A percentile compares a stretch with the other conserved stretches of the same genome.
These are phyloP conservation scores for Sylvilagus bachmani DNA, from an alignment of 2,113 vertebrate genomes.

Conservation along the genomic window DNA sequence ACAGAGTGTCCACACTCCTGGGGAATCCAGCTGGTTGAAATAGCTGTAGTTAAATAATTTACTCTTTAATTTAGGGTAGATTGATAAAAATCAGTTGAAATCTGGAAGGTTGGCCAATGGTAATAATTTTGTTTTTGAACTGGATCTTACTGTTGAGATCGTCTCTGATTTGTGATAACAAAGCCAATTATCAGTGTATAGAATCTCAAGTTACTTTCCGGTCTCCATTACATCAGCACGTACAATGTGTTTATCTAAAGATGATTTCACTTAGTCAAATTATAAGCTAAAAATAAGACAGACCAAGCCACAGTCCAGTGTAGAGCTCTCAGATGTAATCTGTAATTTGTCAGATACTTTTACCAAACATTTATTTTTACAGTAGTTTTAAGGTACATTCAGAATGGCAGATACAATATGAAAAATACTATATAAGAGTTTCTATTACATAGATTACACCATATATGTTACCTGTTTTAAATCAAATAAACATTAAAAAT, in stretches of 20 bases:
- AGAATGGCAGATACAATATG: neutral
- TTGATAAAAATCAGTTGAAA: neutral
- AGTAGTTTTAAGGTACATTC: neutral
- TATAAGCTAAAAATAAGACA: conserved; percentile 39
- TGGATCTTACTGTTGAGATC: neutral
- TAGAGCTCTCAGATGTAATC: conserved; percentile 13
- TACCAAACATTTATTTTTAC: conserved; percentile 14
- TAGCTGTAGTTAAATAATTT: conserved; percentile 40
- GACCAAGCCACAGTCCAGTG: neutral
- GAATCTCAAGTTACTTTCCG: neutral
- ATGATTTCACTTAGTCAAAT: conserved; percentile 30
- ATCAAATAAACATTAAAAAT: conserved; percentile 26
- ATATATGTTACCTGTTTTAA: neutral
- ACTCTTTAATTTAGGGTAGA: conserved; percentile 4
- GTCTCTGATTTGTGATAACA: conserved; percentile 8
- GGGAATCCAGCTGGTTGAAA: neutral
- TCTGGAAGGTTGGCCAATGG: neutral
- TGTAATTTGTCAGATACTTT: conserved; percentile 4
- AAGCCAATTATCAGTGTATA: neutral
- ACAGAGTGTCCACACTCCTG: neutral
- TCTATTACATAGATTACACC: neutral
- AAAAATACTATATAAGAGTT: neutral
- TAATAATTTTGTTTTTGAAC: conserved; percentile 29
- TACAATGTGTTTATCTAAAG: conserved; percentile 31
- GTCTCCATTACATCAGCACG: neutral